Evolutionary conservation across 2,797 vertebrate species (phyloP).

Genomic region (Ciconia nigra): DNA sequence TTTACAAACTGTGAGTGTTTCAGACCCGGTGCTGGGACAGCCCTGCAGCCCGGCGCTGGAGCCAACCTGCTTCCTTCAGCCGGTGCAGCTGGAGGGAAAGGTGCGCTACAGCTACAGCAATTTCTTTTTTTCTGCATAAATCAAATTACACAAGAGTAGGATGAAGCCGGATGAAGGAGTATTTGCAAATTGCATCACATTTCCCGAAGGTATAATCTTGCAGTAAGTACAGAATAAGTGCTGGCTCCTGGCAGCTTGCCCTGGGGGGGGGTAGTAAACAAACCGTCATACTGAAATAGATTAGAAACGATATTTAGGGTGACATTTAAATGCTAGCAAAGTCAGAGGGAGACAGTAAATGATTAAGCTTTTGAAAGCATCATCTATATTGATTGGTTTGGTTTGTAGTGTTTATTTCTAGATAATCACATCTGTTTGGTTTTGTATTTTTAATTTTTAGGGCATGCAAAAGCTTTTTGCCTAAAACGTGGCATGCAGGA

Average conservation of each 20-base stretch:
- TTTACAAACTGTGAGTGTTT: background rate
- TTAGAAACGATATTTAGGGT: background rate
- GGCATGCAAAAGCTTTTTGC: background rate
- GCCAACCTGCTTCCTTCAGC: background rate
- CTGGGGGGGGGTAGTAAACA: background rate
- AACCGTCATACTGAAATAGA: slow-evolving; percentile 36
- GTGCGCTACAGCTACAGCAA: background rate
- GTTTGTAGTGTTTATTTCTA: background rate
- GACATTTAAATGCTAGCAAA: slow-evolving; percentile 35
- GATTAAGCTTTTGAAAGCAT: background rate
- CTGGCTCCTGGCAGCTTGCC: background rate
- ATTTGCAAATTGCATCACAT: background rate
- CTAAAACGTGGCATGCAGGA: accelerated
- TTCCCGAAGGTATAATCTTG: background rate
- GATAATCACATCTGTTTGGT: background rate
- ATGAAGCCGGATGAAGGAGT: background rate
- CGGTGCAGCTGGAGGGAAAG: background rate
- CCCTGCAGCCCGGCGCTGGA: background rate
- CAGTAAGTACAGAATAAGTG: accelerated
- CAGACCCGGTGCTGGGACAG: background rate
- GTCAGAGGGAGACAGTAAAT: background rate
- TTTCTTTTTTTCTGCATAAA: background rate
- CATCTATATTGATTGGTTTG: background rate
- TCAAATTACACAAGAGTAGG: background rate
- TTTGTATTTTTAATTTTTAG: background rate